Percentiles rank a stretch among this genome's conserved stretches.
Conservation (phyloP, 2,888 invertebrate genomes). For the Phyto melanocephala region DNA sequence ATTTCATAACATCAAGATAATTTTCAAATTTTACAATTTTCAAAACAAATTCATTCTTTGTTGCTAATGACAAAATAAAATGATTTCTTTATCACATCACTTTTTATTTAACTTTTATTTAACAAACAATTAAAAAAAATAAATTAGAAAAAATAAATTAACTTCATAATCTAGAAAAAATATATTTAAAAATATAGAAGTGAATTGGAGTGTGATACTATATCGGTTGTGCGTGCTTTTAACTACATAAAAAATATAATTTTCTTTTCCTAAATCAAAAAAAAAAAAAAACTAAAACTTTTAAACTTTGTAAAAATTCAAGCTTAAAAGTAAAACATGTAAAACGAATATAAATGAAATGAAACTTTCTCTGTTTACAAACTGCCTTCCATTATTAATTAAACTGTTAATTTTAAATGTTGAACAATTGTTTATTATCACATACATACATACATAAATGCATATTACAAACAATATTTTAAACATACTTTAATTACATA, state of each 20-base stretch:
- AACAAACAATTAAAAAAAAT: slow-evolving; percentile 17
- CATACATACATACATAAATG: slow-evolving; percentile 31
- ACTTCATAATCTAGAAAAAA: background rate
- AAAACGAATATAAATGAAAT: slow-evolving; percentile 31
- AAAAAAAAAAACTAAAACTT: background rate
- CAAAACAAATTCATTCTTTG: slow-evolving; percentile 12
- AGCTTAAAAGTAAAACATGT: slow-evolving; percentile 14
- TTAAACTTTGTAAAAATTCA: slow-evolving; percentile 42
- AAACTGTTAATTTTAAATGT: slow-evolving; percentile 60
- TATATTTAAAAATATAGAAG: slow-evolving; percentile 51
- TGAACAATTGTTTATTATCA: slow-evolving; percentile 48
- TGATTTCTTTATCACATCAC: slow-evolving; percentile 11
- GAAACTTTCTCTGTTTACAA: slow-evolving; percentile 63
- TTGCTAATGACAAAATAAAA: background rate
- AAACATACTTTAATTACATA: slow-evolving; percentile 11
- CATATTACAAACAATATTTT: slow-evolving; percentile 21
- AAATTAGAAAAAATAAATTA: no score
- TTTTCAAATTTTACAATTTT: background rate
- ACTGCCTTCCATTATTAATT: slow-evolving; percentile 61
- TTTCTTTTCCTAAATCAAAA: slow-evolving; percentile 62
- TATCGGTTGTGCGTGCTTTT: slow-evolving; percentile 77
- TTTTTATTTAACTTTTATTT: slow-evolving; percentile 15
- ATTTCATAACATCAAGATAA: no score
- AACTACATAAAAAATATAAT: slow-evolving; percentile 62
- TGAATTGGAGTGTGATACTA: slow-evolving; percentile 74